These are phyloP conservation scores for Drosophila ogumai DNA, from an alignment of 1,140 invertebrate genomes.

Conservation along the genomic window DNA sequence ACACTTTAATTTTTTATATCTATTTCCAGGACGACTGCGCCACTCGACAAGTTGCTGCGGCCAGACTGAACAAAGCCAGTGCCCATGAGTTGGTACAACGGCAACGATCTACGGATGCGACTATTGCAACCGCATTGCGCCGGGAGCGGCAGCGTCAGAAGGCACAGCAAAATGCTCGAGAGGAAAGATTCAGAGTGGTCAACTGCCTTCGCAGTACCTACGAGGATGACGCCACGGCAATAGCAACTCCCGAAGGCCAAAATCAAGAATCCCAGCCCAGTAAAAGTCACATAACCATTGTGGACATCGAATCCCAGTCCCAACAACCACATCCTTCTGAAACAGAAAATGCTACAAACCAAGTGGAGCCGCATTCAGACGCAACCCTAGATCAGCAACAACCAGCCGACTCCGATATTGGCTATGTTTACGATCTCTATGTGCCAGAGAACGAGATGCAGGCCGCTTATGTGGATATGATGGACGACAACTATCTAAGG, in stretches of 20 bases:
- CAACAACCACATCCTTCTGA: constrained; percentile 10
- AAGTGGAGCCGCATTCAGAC: background rate
- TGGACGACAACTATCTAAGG: constrained; percentile 84
- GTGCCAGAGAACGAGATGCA: constrained; percentile 79
- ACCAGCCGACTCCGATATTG: constrained; percentile 76
- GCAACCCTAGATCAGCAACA: constrained; percentile 31
- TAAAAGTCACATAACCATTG: constrained; percentile 59
- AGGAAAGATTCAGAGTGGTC: constrained; percentile 81
- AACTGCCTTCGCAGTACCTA: constrained; percentile 76
- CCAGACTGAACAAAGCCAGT: constrained; percentile 81
- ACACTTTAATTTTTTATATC: background rate
- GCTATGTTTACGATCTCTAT: constrained; percentile 83
- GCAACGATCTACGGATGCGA: constrained; percentile 38
- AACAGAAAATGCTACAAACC: background rate
- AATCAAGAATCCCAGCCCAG: constrained; percentile 7
- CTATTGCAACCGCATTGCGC: constrained; percentile 29
- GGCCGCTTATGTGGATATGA: constrained; percentile 74
- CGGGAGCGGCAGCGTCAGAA: constrained; percentile 64
- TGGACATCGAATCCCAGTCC: constrained; percentile 66
- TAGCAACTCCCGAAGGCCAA: background rate
- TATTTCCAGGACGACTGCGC: constrained; percentile 69
- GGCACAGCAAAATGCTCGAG: constrained; percentile 61
- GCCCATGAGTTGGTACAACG: constrained; percentile 71
- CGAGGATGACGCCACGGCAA: constrained; percentile 24
- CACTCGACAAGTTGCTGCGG: constrained; percentile 82